Base-by-base conservation (phyloP, 2,888 invertebrate genomes). In the Seira musarum region DNA sequence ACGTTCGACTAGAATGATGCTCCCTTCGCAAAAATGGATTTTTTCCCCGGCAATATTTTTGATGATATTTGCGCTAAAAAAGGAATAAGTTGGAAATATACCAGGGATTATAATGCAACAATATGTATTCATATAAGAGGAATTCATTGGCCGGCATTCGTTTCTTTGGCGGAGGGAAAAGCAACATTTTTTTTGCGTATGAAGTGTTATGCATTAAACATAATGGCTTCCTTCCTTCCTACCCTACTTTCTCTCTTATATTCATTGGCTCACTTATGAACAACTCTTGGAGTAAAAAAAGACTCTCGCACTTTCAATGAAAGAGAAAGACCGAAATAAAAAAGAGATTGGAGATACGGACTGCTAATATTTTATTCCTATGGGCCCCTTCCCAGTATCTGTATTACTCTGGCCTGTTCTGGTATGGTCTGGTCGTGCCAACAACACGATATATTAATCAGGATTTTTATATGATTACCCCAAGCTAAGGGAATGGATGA, bases 181-280 rank as follows among this genome's bases (percentile, higher is more conserved):
- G 15, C 25, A 35, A 64, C n/a, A 64, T 64, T 22, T 77, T 77
- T 63, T 77, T 77, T 63, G 64, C 76, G 53, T 69, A 77, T 30
- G 76, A 70, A 70, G 76, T 70, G 76, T 70, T 70, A 77, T 77
- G 76, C 76, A 77, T 77, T 77, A 77, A 70, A 77, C 57, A 70
- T 77, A 77, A 77, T 77, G 76, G 64, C 57, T 77, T 77, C 76
- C 76, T 77, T 77, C 76, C 76, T 77, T 77, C 76, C 76, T 75
- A 75, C 49, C 75, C 75, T 75, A 75, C 66, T 66, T 68, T 67
- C 61, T 53, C 17, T 67, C 40, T 40, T 22, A 30, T 53, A 68
- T 30, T 74, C 74, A 66, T 60, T 74, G 30, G 30, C 64, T 63
- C 57, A 40, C 40, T 70, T 21, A 46, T 60, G 57, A 69, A 57